These are phyloP conservation scores for Serilophus lunatus DNA, from an alignment of 2,113 vertebrate genomes.

Conservation along the genomic window DNA sequence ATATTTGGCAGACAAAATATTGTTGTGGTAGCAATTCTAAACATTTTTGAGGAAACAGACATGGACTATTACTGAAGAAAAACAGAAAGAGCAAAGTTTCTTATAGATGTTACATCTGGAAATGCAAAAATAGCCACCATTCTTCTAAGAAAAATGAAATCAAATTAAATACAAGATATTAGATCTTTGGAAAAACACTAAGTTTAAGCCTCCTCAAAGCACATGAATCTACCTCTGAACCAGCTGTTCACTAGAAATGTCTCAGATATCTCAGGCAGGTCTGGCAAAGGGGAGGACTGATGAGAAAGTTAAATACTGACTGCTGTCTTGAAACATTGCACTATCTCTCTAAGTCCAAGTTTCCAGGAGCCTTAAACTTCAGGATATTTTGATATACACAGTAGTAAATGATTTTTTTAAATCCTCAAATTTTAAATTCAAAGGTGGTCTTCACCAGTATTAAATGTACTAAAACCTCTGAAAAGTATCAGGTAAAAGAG, in stretches of 20 bases:
- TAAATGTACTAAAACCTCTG: neutral
- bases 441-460: neutral
- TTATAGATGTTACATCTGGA: neutral
- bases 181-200: neutral
- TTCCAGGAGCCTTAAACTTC: neutral
- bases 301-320: neutral
- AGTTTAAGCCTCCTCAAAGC: neutral
- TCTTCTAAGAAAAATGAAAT: neutral
- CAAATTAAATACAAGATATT: neutral
- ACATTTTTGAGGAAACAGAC: neutral
- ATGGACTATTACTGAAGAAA: neutral
- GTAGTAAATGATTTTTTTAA: neutral
- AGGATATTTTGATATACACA: neutral
- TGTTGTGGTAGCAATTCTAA: neutral
- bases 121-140: neutral
- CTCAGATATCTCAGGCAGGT: neutral
- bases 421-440: neutral
- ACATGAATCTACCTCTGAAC: neutral
- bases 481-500: neutral
- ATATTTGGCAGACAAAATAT: neutral
- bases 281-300: neutral
- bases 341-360: neutral
- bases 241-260: neutral
- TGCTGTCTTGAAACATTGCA: neutral
- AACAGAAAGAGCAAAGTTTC: neutral